A percentile compares a stretch with the other conserved stretches of the same genome.
These are phyloP conservation scores for Henicopernis longicauda DNA, from an alignment of 2,113 vertebrate genomes.

Conservation along the genomic window DNA sequence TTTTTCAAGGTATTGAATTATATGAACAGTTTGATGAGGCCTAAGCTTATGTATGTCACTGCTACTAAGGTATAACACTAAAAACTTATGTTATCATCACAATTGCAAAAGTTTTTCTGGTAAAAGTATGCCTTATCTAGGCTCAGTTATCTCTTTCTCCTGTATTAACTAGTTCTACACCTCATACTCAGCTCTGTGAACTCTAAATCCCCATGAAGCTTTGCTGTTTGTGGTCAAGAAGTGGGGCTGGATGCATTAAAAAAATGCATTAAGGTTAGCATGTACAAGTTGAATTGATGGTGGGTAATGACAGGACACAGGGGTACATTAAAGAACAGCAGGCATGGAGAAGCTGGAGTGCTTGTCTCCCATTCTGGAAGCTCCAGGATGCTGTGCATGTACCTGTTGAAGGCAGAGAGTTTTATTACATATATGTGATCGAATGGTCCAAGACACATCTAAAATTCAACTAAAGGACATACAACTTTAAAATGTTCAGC, in stretches of 20 bases:
- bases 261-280: neutral
- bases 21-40: neutral
- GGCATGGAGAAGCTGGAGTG: neutral
- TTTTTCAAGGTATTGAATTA: conserved; percentile 28
- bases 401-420: neutral
- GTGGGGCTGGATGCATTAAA: neutral
- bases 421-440: neutral
- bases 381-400: accelerated
- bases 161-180: neutral
- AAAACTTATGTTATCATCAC: neutral
- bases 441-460: neutral
- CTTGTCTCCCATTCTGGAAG: neutral
- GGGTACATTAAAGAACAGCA: neutral
- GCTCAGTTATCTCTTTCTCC: neutral
- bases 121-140: neutral
- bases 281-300: neutral
- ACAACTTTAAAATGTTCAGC: neutral
- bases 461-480: neutral
- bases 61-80: neutral
- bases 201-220: neutral
- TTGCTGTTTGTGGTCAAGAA: neutral
- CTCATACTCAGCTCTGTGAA: neutral
- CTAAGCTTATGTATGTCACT: neutral
- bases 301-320: neutral
- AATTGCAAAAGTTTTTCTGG: neutral